These are phyloP conservation scores for Petromus typicus DNA, from an alignment of 2,113 vertebrate species.

Conservation along the genomic window DNA sequence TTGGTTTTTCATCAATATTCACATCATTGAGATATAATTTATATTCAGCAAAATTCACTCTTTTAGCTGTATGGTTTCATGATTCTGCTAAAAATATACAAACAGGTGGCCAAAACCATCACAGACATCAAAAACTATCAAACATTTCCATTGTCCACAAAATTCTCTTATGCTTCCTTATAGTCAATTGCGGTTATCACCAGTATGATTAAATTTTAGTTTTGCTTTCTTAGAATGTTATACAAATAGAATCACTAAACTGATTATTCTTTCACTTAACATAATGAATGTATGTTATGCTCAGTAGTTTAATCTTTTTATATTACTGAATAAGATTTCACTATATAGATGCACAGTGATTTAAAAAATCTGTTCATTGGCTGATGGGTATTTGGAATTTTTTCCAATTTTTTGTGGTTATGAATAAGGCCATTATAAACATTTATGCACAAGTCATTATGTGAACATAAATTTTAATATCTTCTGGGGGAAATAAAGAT, in stretches of 20 bases:
- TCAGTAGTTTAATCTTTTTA: not conserved
- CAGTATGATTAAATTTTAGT: not conserved
- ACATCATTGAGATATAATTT: not conserved
- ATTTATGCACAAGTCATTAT: not conserved
- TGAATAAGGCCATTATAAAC: not conserved
- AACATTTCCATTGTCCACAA: not conserved
- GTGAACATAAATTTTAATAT: slow-evolving; percentile 14
- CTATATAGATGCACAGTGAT: not conserved
- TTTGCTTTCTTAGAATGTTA: slow-evolving; percentile 30
- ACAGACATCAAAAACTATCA: not conserved
- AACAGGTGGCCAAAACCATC: not conserved
- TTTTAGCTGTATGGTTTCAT: not conserved
- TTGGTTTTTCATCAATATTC: not conserved
- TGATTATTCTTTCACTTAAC: slow-evolving; percentile 9
- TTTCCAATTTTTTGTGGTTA: not conserved
- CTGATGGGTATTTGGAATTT: not conserved
- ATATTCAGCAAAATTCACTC: not conserved
- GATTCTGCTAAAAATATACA: slow-evolving; percentile 34
- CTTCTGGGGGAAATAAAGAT: not conserved
- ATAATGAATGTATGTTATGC: not conserved
- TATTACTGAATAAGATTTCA: not conserved
- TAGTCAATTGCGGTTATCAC: not conserved
- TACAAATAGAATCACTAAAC: not conserved
- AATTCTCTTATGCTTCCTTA: not conserved
- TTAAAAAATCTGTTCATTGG: not conserved